Percentiles rank a stretch among this genome's conserved stretches.
These are phyloP conservation scores for Oeneis ivallda DNA, from an alignment of 2,888 invertebrate species.

Conservation along the genomic window DNA sequence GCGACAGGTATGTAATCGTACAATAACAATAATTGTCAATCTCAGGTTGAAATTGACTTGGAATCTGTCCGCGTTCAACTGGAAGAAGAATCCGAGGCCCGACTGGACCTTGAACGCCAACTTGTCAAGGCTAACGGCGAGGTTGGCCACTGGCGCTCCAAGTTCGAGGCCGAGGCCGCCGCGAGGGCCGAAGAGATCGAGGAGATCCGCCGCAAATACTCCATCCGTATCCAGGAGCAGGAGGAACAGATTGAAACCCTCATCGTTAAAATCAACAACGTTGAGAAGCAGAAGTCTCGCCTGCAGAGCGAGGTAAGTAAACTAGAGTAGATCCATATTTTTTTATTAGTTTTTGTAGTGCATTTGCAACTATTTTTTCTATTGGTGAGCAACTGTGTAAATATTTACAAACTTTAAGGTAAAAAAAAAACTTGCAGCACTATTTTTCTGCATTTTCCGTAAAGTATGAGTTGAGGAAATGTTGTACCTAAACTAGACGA, in stretches of 20 bases:
- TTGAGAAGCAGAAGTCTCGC: constrained; percentile 99
- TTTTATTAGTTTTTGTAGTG: too few relatives aligned
- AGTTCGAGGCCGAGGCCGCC: constrained; percentile 96
- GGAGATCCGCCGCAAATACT: constrained; percentile 94
- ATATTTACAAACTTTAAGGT: too few relatives aligned
- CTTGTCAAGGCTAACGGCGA: constrained; percentile 94
- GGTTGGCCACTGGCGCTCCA: constrained; percentile 90
- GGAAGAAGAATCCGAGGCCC: constrained; percentile 98
- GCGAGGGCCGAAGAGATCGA: constrained; percentile 97
- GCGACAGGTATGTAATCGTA: background rate
- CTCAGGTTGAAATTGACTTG: constrained; percentile 92
- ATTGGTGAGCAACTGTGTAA: too few relatives aligned
- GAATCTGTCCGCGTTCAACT: constrained; percentile 97
- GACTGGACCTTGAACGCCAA: constrained; percentile 97
- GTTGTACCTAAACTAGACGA: too few relatives aligned
- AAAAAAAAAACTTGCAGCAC: too few relatives aligned
- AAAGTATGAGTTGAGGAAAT: too few relatives aligned
- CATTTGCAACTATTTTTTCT: too few relatives aligned
- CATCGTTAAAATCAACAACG: constrained; percentile 93
- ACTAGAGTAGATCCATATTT: background rate
- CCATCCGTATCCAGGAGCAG: constrained; percentile 94
- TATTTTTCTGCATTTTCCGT: too few relatives aligned
- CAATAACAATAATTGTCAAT: constrained; percentile 1
- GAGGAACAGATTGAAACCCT: constrained; percentile 98
- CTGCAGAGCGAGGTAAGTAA: constrained; percentile 91